Base-by-base conservation (phyloP, 2,113 vertebrate species). In the Gambusia holbrooki region DNA sequence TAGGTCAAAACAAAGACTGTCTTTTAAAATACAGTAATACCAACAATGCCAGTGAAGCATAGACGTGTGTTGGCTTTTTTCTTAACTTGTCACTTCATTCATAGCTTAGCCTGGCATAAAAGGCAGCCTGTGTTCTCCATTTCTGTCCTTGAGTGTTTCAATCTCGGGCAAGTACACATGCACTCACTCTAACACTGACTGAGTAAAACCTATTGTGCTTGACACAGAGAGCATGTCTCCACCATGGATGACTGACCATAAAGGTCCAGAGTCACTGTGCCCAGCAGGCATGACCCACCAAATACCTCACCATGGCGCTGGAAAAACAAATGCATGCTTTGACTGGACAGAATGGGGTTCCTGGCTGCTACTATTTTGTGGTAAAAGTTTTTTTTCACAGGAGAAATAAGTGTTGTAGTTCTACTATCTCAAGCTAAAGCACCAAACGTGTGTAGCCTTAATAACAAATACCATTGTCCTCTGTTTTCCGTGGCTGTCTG, bases 191-290 rank as follows among this genome's bases (percentile, higher is more conserved):
- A 79, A 88, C 88, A 73, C 80, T 76, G 82, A 84, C 87, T 90
- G 81, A 84, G 81, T 76, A 71, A 69, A 85, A 82, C 37, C 83
- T 84, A 87, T 91, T 92, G 91, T 90, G 77, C 85, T 72, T 87
- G 87, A 87, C 84, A 87, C 87, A 84, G 86, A 76, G 84, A 89
- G 81, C 73, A 77, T 89, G 79, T 89, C 89, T 79, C 74, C 40
- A 66, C 79, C 84, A 87, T 6, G 87, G 82, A 85, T 91, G 86
- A 81, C 66, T 90, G 89, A 71, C 35, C 73, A 66, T 66, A 66
- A 80, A 88, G 86, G 71, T 82, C 84, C 64, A 76, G 85, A 74
- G 78, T 81, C 84, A 79, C 27, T 79, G 67, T 48, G 71, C 82
- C 84, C 79, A 83, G 80, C 80, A 89, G 81, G 83, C 84, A 71